Conservation (phyloP, 2,797 vertebrate species). For the Parauchenoglanis punctatus region DNA sequence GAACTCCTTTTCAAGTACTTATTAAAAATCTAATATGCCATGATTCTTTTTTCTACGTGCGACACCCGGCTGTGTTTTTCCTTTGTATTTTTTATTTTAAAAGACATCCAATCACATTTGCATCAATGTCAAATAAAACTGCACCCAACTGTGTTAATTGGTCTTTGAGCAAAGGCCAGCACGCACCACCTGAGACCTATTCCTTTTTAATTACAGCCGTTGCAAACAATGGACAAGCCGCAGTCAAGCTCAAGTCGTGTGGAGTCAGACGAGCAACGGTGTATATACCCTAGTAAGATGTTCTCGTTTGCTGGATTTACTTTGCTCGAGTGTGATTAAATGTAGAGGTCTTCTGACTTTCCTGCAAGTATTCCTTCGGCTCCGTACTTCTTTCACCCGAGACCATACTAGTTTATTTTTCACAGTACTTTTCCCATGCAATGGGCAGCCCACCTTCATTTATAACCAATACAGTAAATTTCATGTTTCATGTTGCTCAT, state of each 20-base stretch:
- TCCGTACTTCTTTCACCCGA: background rate
- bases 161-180: conserved; percentile 6
- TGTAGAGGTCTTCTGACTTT: background rate
- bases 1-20: background rate
- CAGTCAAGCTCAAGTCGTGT: background rate
- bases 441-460: background rate
- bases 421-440: background rate
- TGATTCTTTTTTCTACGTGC: background rate
- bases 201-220: conserved; percentile 1
- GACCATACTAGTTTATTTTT: background rate
- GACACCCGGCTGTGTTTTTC: background rate
- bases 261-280: background rate
- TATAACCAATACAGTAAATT: background rate
- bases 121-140: conserved; percentile 4
- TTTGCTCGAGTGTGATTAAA: background rate
- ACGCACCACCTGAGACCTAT: background rate
- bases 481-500: background rate
- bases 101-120: conserved; percentile 5
- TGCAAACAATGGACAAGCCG: background rate
- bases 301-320: background rate
- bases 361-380: background rate
- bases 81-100: background rate
- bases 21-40: background rate
- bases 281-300: background rate
- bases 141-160: conserved; percentile 16